phyloP scores from a whole-genome alignment of 2,113 vertebrate genomes.

The Trematomus loennbergii region DNA sequence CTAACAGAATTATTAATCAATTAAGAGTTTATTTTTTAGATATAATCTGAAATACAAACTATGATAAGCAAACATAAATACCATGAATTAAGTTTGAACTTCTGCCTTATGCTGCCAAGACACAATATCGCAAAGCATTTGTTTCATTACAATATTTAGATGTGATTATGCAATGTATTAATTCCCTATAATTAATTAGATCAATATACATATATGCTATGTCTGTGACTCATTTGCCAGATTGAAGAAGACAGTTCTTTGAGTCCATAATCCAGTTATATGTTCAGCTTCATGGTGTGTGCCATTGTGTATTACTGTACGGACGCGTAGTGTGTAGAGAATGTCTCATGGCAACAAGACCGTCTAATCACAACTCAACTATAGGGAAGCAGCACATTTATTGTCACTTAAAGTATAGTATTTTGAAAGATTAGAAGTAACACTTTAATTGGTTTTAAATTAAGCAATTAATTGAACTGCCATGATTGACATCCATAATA shows the following conservation, averaged over 20 bases:
- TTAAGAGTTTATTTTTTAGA: constrained; percentile 37
- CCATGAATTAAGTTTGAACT: constrained; percentile 30
- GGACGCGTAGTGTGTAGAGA: constrained; percentile 4
- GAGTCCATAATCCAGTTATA: constrained; percentile 62
- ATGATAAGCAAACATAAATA: constrained; percentile 26
- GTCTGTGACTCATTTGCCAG: constrained; percentile 41
- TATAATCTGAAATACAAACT: constrained; percentile 28
- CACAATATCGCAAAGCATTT: constrained; percentile 33
- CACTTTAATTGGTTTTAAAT: background rate
- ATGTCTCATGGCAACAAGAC: constrained; percentile 21
- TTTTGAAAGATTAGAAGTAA: constrained; percentile 3
- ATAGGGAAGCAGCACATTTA: constrained; percentile 14
- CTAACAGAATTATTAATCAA: constrained; percentile 3
- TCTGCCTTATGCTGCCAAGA: constrained; percentile 29
- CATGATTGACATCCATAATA: no score
- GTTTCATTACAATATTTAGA: constrained; percentile 42
- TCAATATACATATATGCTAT: background rate
- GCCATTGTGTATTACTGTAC: constrained; percentile 44
- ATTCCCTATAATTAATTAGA: constrained; percentile 45
- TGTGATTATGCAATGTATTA: constrained; percentile 31
- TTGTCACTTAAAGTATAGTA: background rate
- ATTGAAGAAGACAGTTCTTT: constrained; percentile 48
- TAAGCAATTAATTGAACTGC: background rate
- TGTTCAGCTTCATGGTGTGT: constrained; percentile 45
- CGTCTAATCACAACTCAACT: constrained; percentile 10